Evolutionary conservation across 2,797 vertebrate genomes (phyloP).

Genomic region (Pogoniulus pusillus): DNA sequence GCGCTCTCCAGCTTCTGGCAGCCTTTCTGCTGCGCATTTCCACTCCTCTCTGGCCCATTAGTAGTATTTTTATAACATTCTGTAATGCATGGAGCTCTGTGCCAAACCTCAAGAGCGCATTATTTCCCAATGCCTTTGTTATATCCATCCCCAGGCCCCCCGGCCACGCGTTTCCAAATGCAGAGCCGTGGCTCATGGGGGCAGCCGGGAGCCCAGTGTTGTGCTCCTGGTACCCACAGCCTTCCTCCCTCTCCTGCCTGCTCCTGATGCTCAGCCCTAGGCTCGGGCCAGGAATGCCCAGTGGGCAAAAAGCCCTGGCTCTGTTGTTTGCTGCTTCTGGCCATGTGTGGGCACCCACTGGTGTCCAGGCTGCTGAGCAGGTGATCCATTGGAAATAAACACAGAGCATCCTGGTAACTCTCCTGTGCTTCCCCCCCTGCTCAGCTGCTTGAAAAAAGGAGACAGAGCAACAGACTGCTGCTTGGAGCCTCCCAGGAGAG

Average conservation of each 20-base stretch:
- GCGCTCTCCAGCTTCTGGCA: conserved; percentile 31
- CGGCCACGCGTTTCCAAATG: background rate
- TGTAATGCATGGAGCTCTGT: conserved; percentile 45
- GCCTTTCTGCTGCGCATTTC: conserved; percentile 30
- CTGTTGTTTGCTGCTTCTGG: background rate
- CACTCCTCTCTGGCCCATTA: conserved; percentile 59
- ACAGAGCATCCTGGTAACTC: background rate
- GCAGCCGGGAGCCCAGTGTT: background rate
- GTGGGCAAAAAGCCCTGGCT: fast-evolving
- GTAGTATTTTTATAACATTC: conserved; percentile 70
- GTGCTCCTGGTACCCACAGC: background rate
- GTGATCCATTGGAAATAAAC: background rate
- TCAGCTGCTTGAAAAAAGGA: background rate
- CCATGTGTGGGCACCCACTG: fast-evolving
- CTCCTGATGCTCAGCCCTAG: background rate
- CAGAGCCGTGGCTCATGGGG: background rate
- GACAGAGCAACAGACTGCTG: background rate
- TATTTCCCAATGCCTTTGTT: conserved; percentile 63
- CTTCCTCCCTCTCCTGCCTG: background rate
- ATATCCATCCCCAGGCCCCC: conserved; percentile 6
- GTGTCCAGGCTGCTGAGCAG: background rate
- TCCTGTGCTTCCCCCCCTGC: background rate
- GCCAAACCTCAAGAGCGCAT: conserved; percentile 67
- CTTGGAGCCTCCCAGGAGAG: background rate
- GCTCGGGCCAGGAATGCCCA: background rate